Conservation (phyloP, 2,113 vertebrate species). For the Salvelinus alpinus region DNA sequence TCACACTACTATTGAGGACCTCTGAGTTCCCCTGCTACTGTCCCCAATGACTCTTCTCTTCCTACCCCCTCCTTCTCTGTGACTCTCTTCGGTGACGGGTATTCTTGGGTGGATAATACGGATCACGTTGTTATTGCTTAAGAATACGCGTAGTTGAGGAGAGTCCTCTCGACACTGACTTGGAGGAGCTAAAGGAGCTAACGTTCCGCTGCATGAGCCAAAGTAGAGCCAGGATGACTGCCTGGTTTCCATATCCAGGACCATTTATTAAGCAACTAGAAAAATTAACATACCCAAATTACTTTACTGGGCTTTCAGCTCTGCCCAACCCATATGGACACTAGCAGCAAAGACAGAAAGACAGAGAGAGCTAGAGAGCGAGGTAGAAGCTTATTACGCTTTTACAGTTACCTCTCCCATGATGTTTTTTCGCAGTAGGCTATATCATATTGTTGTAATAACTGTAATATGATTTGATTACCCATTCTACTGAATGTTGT, state of each 20-base stretch:
- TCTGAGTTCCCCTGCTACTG: slow-evolving; percentile 23
- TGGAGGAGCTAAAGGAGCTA: slow-evolving; percentile 46
- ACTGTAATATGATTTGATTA: too few species aligned
- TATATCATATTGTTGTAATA: too few species aligned
- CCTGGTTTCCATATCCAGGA: slow-evolving; percentile 19
- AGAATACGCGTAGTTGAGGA: slow-evolving; percentile 79
- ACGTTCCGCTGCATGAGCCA: slow-evolving; percentile 28
- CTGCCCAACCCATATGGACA: too few species aligned
- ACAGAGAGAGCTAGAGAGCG: too few species aligned
- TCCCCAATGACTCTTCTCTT: slow-evolving; percentile 51
- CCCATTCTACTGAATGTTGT: too few species aligned
- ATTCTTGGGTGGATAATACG: slow-evolving; percentile 97
- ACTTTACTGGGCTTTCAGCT: slow-evolving; percentile 25
- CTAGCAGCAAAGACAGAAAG: too few species aligned
- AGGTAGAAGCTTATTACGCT: too few species aligned
- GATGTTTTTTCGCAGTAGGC: too few species aligned
- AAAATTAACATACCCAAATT: slow-evolving; percentile 29
- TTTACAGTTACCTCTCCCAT: too few species aligned
- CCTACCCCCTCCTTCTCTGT: slow-evolving; percentile 59
- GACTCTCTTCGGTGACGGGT: slow-evolving; percentile 96
- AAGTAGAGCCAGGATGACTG: slow-evolving; percentile 20
- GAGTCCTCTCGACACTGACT: slow-evolving; percentile 83
- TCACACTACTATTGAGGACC: slow-evolving; percentile 38
- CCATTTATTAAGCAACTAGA: slow-evolving; percentile 40
- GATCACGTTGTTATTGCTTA: too few species aligned